phyloP scores from a whole-genome alignment of 2,113 vertebrate genomes.

The Limnothrissa miodon region DNA sequence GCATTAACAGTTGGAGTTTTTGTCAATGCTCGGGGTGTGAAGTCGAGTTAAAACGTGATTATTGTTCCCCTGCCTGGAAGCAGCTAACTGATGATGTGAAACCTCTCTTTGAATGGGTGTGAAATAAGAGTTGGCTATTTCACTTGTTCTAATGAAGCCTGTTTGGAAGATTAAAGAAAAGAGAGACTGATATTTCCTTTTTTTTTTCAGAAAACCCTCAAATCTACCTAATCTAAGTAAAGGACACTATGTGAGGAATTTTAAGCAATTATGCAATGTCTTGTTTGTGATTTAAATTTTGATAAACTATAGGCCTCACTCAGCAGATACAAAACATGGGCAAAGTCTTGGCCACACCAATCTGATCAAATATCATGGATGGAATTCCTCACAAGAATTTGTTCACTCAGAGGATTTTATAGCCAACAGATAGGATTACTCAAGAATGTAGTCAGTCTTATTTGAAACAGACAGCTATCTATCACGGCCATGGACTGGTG shows the following conservation, averaged over 20 bases:
- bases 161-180: slow-evolving; percentile 41
- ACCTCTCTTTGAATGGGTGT: slow-evolving; percentile 51
- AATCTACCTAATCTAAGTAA: slow-evolving; percentile 12
- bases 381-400: neutral
- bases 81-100: slow-evolving; percentile 69
- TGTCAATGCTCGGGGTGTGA: slow-evolving; percentile 61
- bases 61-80: slow-evolving; percentile 66
- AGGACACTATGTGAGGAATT: neutral
- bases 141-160: slow-evolving; percentile 52
- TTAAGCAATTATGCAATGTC: neutral
- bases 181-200: slow-evolving; percentile 30
- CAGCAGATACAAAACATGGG: neutral
- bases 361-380: neutral
- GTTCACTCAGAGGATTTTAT: neutral
- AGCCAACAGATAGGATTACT: too few relatives aligned
- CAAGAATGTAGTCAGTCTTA: neutral
- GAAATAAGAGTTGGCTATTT: slow-evolving; percentile 64
- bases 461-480: neutral
- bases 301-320: neutral
- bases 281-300: neutral
- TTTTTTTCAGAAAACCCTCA: neutral
- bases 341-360: neutral
- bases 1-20: slow-evolving; percentile 69
- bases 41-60: slow-evolving; percentile 69
- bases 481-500: neutral